A percentile compares a stretch with the other conserved stretches of the same genome.
These are phyloP conservation scores for Antennarius striatus DNA, from an alignment of 2,113 vertebrate species.

Conservation along the genomic window DNA sequence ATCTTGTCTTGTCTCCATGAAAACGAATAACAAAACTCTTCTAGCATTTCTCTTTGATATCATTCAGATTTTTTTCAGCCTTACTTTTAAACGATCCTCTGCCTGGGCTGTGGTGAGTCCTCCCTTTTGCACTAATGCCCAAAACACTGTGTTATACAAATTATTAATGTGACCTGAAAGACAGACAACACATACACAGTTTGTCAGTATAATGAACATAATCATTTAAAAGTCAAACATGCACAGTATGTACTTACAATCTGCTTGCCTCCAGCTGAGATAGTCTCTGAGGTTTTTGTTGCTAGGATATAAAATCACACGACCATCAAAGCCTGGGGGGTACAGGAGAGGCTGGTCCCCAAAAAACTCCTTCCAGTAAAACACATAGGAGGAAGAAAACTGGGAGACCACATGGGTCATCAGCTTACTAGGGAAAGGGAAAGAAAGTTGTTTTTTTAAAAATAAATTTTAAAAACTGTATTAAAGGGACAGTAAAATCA, in stretches of 20 bases:
- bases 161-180: conserved; percentile 94
- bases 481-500: no score
- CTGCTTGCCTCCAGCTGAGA: conserved; percentile 97
- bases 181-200: not conserved
- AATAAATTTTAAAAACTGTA: no score
- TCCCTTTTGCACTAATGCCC: conserved; percentile 89
- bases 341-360: conserved; percentile 89
- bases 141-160: conserved; percentile 96
- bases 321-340: conserved; percentile 94
- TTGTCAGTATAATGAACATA: not conserved
- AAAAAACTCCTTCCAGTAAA: conserved; percentile 95
- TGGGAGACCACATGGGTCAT: conserved; percentile 97
- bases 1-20: no score
- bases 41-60: no score
- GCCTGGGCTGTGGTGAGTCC: conserved; percentile 88
- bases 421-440: conserved; percentile 85
- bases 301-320: conserved; percentile 93
- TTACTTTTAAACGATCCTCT: conserved; percentile 88
- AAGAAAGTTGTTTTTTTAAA: no score
- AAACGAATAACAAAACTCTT: no score
- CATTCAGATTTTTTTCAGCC: not conserved
- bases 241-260: conserved; percentile 83
- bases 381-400: conserved; percentile 97
- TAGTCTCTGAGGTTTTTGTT: conserved; percentile 94
- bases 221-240: not conserved